phyloP scores from a whole-genome alignment of 2,113 vertebrate species.

The Brachyhypopomus gauderio region DNA sequence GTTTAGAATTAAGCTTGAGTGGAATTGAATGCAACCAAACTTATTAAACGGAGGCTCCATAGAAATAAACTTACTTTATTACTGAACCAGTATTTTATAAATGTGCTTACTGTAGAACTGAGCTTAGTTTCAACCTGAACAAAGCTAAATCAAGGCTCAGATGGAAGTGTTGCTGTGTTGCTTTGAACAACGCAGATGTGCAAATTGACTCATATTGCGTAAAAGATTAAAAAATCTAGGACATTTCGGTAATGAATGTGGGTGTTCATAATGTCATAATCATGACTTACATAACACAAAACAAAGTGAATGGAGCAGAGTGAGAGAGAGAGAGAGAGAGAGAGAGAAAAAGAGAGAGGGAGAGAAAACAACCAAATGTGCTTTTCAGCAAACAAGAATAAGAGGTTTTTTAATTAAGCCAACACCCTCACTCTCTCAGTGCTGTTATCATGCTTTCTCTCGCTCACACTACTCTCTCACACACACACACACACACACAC shows the following conservation, averaged over 20 bases:
- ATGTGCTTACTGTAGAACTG: too few species aligned
- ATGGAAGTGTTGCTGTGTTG: too few species aligned
- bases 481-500: conserved; percentile 14
- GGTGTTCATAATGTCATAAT: conserved; percentile 53
- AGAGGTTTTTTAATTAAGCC: conserved; percentile 10
- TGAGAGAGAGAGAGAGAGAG: conserved; percentile 32
- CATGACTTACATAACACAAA: conserved; percentile 26
- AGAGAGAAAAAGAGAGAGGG: conserved; percentile 35
- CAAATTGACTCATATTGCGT: conserved; percentile 61
- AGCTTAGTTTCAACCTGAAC: too few species aligned
- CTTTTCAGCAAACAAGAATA: conserved; percentile 14
- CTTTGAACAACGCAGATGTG: not conserved
- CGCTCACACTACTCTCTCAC: conserved; percentile 25
- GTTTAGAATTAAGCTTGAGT: too few species aligned
- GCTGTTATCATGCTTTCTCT: conserved; percentile 8
- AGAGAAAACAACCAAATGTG: conserved; percentile 9
- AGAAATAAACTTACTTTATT: too few species aligned
- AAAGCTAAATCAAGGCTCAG: too few species aligned
- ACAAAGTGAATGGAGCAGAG: conserved; percentile 37
- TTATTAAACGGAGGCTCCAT: too few species aligned
- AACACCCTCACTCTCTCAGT: not conserved
- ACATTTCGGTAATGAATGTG: conserved; percentile 58
- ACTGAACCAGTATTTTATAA: too few species aligned
- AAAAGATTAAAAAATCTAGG: conserved; percentile 60
- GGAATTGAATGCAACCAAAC: too few species aligned